Percentiles rank a stretch among this genome's conserved stretches.
Evolutionary conservation across 2,888 invertebrate genomes (phyloP).

Genomic region (Macrosoma leucophasiata): DNA sequence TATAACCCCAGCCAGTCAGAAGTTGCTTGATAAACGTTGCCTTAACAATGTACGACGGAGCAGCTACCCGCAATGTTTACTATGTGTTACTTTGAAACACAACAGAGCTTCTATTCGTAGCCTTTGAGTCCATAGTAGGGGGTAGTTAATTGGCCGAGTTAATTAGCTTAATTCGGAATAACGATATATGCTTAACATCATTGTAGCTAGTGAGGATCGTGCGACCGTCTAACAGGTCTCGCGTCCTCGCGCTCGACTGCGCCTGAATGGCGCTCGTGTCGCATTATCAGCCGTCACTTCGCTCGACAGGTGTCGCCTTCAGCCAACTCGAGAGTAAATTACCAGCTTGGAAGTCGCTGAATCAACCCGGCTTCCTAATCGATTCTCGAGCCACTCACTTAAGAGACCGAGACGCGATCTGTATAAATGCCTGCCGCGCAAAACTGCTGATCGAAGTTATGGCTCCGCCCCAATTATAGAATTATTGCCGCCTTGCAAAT

Average conservation of each 20-base stretch:
- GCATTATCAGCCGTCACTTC: slow-evolving; percentile 72
- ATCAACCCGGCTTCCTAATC: slow-evolving; percentile 67
- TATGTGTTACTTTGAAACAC: no score
- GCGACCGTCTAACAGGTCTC: slow-evolving; percentile 33
- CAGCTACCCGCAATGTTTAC: no score
- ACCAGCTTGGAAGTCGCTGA: slow-evolving; percentile 70
- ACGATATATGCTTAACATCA: no score
- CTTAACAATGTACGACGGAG: slow-evolving; percentile 33
- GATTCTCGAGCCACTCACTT: slow-evolving; percentile 60
- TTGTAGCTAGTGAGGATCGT: no score
- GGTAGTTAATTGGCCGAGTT: no score
- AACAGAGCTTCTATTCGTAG: no score
- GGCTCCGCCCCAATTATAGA: no score
- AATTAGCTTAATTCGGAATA: no score
- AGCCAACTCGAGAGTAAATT: slow-evolving; percentile 74
- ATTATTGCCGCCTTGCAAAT: no score
- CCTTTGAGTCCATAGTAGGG: no score
- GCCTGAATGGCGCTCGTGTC: slow-evolving; percentile 66
- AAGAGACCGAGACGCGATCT: slow-evolving; percentile 43
- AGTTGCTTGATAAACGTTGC: slow-evolving; percentile 56
- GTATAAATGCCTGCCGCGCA: slow-evolving; percentile 39
- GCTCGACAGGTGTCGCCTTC: slow-evolving; percentile 74
- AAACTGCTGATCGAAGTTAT: slow-evolving; percentile 23
- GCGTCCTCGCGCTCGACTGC: slow-evolving; percentile 52
- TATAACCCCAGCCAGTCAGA: slow-evolving; percentile 50